A percentile compares a stretch with the other conserved stretches of the same genome.
These are phyloP conservation scores for Bradypus variegatus DNA, from an alignment of 2,797 vertebrate species.

Conservation along the genomic window DNA sequence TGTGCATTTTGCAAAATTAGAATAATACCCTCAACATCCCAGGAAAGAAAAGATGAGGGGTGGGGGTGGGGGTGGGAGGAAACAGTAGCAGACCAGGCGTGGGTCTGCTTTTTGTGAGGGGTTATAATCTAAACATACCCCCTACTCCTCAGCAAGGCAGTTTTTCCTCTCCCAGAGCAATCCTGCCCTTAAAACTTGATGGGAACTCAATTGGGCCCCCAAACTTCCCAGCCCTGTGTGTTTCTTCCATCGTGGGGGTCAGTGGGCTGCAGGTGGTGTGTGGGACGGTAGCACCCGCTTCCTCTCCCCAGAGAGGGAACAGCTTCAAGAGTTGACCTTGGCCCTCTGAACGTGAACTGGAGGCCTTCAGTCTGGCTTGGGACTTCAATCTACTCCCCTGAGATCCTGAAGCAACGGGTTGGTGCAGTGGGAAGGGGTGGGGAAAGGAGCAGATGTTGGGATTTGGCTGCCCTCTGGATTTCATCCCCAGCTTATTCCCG, in stretches of 20 bases:
- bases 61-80: neutral
- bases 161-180: neutral
- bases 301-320: neutral
- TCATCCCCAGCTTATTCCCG: neutral
- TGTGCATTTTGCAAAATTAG: slow-evolving; percentile 78
- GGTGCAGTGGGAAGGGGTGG: neutral
- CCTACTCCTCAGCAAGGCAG: neutral
- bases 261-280: slow-evolving; percentile 34
- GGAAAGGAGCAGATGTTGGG: accelerated
- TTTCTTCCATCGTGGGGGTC: neutral
- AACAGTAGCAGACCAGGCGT: slow-evolving; percentile 6
- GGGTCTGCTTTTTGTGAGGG: neutral
- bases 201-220: neutral
- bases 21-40: slow-evolving; percentile 57
- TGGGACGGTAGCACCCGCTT: neutral
- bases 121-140: neutral
- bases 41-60: slow-evolving; percentile 10
- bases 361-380: neutral
- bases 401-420: neutral
- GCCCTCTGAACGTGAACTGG: slow-evolving; percentile 1
- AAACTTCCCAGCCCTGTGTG: neutral
- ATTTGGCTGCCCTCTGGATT: neutral
- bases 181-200: neutral
- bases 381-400: neutral
- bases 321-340: slow-evolving; percentile 11